Conservation (phyloP, 2,888 invertebrate genomes). For the Ophonus ardosiacus region DNA sequence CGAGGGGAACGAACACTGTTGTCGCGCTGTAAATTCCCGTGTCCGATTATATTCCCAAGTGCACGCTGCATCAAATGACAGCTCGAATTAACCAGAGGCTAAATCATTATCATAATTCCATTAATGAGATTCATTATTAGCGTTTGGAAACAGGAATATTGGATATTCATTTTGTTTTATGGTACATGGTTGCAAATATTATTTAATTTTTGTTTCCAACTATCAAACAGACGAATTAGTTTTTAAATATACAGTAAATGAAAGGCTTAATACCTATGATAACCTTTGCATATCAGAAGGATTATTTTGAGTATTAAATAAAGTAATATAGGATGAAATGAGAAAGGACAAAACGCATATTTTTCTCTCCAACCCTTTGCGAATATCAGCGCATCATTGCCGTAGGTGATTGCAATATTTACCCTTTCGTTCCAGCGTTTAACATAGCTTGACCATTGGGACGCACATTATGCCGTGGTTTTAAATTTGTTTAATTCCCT, state of each 20-base stretch:
- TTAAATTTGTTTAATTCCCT: conserved; percentile 34
- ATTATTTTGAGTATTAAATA: background rate
- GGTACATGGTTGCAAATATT: background rate
- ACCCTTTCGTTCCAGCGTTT: conserved; percentile 39
- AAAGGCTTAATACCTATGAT: background rate
- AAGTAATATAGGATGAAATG: background rate
- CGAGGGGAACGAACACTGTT: conserved; percentile 15
- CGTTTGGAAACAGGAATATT: background rate
- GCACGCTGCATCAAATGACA: conserved; percentile 18
- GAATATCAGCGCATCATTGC: conserved; percentile 27
- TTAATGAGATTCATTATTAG: conserved; percentile 13
- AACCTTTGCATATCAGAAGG: background rate
- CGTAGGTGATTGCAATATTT: conserved; percentile 32
- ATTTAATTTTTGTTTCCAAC: background rate
- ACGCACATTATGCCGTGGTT: conserved; percentile 30
- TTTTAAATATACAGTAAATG: too few relatives aligned
- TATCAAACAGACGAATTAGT: too few relatives aligned
- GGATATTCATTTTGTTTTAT: conserved; percentile 26
- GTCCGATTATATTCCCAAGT: conserved; percentile 10
- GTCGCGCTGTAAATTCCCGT: conserved; percentile 23
- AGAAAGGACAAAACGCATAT: background rate
- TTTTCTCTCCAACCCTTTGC: background rate
- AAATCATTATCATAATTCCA: conserved; percentile 40
- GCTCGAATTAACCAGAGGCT: conserved; percentile 9
- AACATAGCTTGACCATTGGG: background rate